Base-by-base conservation (phyloP, 2,797 vertebrate genomes). In the Thalassophryne amazonica region DNA sequence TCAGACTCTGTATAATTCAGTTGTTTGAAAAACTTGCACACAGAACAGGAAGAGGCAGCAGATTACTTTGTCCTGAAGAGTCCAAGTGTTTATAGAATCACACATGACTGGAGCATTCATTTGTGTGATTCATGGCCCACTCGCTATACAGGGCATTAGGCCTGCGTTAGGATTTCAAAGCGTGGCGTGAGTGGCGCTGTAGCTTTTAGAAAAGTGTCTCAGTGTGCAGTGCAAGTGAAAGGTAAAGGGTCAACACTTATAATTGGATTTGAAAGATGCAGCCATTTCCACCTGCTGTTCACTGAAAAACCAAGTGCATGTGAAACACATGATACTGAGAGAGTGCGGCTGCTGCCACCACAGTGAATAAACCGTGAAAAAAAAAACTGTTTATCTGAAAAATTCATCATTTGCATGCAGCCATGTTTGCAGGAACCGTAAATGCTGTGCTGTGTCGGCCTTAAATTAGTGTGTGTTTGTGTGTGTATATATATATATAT, bases 181-280 rank as follows among this genome's bases (percentile, higher is more conserved):
- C 50, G 16, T 35, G 49, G 40, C 29, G 18, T 20, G 24, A 78
- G 25, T 31, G 48, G 4, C 16, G 14, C 25, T 39, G 35, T 41
- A 54, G 56, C 43, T 63, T 33, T 49, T 59, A 49, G 48, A 33
- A 63, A 80, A 71, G 56, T 58, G 49, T 66, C 34, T 75, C 21
- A 36, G 50, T 60, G 37, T 43, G 40, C 40, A 43, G 51, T 35
- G 37, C 39, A 66, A 69, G 61, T 70, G 60, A 68, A 71, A 73
- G 73, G 66, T 51, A 69, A 68, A 69, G 61, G 79, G 81, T 86
- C 73, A 85, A 57, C 53, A 64, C 30, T 15, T 65, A 55, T 76
- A 83, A 85, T 82, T 82, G 68, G 77, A 88, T 82, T 81, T 76
- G 67, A 77, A 66, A 57, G 76, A 85, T 78, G 65, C 71, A 78